Evolutionary conservation across 2,113 vertebrate genomes (phyloP), one percentile per base, ranked within the genome.

Genomic region (Anguilla rostrata): DNA sequence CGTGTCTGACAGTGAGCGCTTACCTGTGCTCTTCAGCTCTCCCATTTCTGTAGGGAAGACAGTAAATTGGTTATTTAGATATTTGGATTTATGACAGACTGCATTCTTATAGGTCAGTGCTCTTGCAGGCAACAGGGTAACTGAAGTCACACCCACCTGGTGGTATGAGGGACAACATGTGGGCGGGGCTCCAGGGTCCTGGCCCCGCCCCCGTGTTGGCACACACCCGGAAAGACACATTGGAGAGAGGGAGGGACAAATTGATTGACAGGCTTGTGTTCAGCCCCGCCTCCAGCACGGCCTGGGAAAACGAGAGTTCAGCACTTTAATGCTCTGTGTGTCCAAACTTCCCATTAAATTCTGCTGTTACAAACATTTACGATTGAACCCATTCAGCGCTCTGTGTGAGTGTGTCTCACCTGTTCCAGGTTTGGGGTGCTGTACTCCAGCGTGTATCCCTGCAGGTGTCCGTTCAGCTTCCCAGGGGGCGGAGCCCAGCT

Each of bases 401-500:
- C 20, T 82, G 40, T 82, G 26, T 57, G 53, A 39, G 75, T 39
- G 46, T 53, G 20, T 56, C 29, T 22, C 18, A 94, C 94, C 93
- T 90, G 92, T 34, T 87, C 88, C 0, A 18, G 63, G 40, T 82
- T 80, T 0, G 94, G 93, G 1, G 92, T 91, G 83, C 89, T 93
- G 89, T 97, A 98, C 60, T 96, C 95, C 91, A 98, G 90, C 88
- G 91, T 92, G 91, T 97, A 98, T n/a, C 97, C 97, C 84, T 91
- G 92, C 0, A 98, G 93, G 3, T 94, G 90, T 66, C 97, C 97
- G 8, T 97, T 97, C 12, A 97, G 88, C 82, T 90, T 93, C 0
- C 95, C 95, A 0, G 60, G 71, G 6, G 96, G 97, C 81, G 89
- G 90, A 78, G 92, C 92, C 97, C 97, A 98, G 43, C 53, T 89